phyloP scores from a whole-genome alignment of 2,888 invertebrate genomes.

The Lepidocyrtinus sp. region DNA sequence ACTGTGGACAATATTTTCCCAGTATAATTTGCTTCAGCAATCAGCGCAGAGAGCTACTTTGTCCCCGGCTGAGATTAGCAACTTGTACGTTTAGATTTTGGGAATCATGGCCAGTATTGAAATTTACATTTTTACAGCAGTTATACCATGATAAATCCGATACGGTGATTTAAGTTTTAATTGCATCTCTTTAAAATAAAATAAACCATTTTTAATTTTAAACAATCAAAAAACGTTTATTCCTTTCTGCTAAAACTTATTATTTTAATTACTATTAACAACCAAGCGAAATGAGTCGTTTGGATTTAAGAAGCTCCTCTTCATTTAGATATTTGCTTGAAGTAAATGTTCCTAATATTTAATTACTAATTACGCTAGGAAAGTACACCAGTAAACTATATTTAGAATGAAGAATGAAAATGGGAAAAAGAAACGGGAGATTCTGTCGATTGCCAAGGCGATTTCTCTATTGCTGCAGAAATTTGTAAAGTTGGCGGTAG shows the following conservation, averaged over 20 bases:
- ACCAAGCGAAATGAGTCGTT: too few relatives aligned
- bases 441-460: slow-evolving; percentile 88
- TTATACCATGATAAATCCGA: too few relatives aligned
- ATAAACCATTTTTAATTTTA: too few relatives aligned
- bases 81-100: slow-evolving; percentile 63
- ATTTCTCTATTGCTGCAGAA: slow-evolving; percentile 81
- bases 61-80: slow-evolving; percentile 49
- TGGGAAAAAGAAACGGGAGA: slow-evolving; percentile 91
- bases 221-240: too few relatives aligned
- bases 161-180: too few relatives aligned
- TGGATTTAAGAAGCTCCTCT: too few relatives aligned
- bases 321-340: too few relatives aligned
- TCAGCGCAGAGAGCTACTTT: slow-evolving; percentile 38
- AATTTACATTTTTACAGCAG: too few relatives aligned
- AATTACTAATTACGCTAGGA: slow-evolving; percentile 73
- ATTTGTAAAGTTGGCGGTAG: slow-evolving; percentile 86
- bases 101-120: too few relatives aligned
- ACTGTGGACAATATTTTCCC: slow-evolving; percentile 45
- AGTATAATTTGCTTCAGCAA: slow-evolving; percentile 40
- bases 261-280: too few relatives aligned
- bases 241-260: too few relatives aligned
- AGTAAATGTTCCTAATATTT: neutral
- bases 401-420: slow-evolving; percentile 92
- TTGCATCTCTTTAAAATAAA: too few relatives aligned
- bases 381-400: slow-evolving; percentile 91